Evolutionary conservation across 1,140 invertebrate genomes (phyloP).

Genomic region (Pantala flavescens): DNA sequence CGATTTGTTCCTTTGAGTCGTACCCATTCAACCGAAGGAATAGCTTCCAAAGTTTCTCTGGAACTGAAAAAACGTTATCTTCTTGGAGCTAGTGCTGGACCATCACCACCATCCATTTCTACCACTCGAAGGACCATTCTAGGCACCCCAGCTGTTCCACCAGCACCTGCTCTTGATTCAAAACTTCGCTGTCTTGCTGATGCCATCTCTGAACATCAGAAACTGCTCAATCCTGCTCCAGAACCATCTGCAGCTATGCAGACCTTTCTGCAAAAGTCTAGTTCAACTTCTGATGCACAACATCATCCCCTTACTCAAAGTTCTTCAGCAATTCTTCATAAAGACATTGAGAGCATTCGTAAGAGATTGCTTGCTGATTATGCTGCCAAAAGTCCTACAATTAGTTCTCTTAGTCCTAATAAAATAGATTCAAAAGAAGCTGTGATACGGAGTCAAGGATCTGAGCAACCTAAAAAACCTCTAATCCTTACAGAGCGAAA

Average conservation of each 20-base stretch:
- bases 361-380: neutral
- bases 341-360: neutral
- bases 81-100: slow-evolving; percentile 43
- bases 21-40: slow-evolving; percentile 72
- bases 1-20: slow-evolving; percentile 65
- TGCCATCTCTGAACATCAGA: slow-evolving; percentile 80
- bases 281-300: slow-evolving; percentile 24
- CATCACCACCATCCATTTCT: slow-evolving; percentile 45
- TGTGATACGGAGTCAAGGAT: neutral
- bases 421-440: neutral
- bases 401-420: neutral
- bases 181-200: slow-evolving; percentile 71
- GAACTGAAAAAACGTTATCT: slow-evolving; percentile 78
- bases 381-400: neutral
- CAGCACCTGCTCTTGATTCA: slow-evolving; percentile 69
- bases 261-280: slow-evolving; percentile 46
- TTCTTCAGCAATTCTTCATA: slow-evolving; percentile 8
- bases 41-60: slow-evolving; percentile 72
- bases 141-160: slow-evolving; percentile 28
- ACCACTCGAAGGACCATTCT: slow-evolving; percentile 33
- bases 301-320: slow-evolving; percentile 26
- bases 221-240: slow-evolving; percentile 67
- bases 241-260: slow-evolving; percentile 65
- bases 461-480: neutral
- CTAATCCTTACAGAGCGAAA: neutral